phyloP scores from a whole-genome alignment of 2,888 invertebrate species.

The Drosophila demipolita region DNA sequence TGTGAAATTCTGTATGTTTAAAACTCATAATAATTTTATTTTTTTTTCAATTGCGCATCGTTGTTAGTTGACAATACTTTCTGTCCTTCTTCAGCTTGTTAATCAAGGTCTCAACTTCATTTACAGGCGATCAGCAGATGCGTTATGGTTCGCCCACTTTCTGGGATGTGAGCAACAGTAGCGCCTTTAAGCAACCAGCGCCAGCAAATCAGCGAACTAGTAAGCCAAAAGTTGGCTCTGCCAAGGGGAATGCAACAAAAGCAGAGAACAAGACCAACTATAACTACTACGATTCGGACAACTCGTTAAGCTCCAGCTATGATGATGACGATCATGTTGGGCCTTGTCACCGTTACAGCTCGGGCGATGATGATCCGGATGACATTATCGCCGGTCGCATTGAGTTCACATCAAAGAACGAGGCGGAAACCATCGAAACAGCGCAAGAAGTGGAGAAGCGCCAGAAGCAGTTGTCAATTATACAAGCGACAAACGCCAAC shows the following conservation, averaged over 20 bases:
- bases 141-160: conserved; percentile 85
- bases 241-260: not conserved
- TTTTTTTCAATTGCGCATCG: not conserved
- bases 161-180: conserved; percentile 79
- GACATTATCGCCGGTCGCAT: conserved; percentile 88
- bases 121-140: conserved; percentile 83
- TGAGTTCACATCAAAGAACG: conserved; percentile 93
- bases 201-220: not conserved
- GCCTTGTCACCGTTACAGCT: conserved; percentile 76
- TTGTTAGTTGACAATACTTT: not conserved
- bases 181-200: conserved; percentile 41
- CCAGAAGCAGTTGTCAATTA: conserved; percentile 83
- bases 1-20: conserved; percentile 87
- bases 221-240: conserved; percentile 20
- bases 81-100: not conserved
- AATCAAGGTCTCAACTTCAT: not conserved
- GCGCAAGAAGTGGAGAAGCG: conserved; percentile 85
- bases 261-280: conserved; percentile 49
- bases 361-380: conserved; percentile 82
- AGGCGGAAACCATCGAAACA: conserved; percentile 93
- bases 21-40: conserved; percentile 18
- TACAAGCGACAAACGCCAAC: conserved; percentile 84
- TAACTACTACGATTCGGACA: conserved; percentile 85
- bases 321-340: conserved; percentile 83
- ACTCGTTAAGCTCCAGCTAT: conserved; percentile 86